A percentile compares a stretch with the other conserved stretches of the same genome.
phyloP scores from a whole-genome alignment of 1,140 invertebrate species.

The Drosophila busckii region DNA sequence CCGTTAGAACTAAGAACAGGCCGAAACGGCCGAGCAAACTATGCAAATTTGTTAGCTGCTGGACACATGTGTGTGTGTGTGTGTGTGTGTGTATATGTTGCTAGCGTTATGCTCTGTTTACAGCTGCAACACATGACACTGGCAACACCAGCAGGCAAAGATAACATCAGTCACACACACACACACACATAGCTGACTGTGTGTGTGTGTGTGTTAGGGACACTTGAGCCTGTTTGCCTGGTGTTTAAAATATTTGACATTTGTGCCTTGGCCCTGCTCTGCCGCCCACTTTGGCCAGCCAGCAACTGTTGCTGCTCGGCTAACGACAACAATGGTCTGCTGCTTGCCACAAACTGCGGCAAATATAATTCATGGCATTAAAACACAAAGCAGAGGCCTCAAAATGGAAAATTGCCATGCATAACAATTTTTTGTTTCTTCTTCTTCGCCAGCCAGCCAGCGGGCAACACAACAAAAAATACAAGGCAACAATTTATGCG shows the following conservation, averaged over 20 bases:
- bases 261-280: conserved; percentile 38
- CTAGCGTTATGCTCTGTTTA: conserved; percentile 52
- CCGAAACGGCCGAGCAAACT: background rate
- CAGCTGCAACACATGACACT: conserved; percentile 59
- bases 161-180: conserved; percentile 19
- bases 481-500: conserved; percentile 64
- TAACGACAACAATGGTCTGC: conserved; percentile 49
- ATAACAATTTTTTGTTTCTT: conserved; percentile 57
- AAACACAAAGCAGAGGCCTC: conserved; percentile 57
- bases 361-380: conserved; percentile 65
- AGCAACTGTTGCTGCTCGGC: background rate
- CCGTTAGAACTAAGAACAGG: too few species aligned
- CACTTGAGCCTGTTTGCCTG: conserved; percentile 33
- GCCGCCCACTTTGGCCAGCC: conserved; percentile 26
- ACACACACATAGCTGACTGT: conserved; percentile 1
- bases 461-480: too few species aligned
- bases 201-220: background rate
- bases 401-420: conserved; percentile 75
- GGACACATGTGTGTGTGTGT: background rate
- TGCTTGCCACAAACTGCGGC: conserved; percentile 12
- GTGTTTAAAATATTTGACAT: conserved; percentile 73
- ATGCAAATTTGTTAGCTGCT: conserved; percentile 20
- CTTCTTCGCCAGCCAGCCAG: conserved; percentile 8
- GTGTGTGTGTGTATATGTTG: conserved; percentile 1
- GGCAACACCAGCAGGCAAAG: conserved; percentile 35